phyloP scores from a whole-genome alignment of 2,888 invertebrate genomes.

The Steinernema scapterisci region DNA sequence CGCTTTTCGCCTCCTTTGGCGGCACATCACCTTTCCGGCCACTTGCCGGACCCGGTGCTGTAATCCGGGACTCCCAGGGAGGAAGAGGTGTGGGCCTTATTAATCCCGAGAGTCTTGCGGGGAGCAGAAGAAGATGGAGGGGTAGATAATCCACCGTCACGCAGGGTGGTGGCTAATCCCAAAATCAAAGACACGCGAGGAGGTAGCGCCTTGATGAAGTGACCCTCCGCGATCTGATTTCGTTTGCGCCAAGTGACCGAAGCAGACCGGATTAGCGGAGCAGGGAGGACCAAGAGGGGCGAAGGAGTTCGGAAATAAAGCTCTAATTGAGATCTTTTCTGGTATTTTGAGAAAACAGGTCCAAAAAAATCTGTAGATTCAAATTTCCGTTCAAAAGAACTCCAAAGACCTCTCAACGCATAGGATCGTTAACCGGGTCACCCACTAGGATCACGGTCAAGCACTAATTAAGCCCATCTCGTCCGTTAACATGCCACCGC shows the following conservation, averaged over 20 bases:
- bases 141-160: slow-evolving; percentile 25
- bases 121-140: not conserved
- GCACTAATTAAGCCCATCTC: too few species aligned
- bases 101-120: not conserved
- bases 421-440: too few species aligned
- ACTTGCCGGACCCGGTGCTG: slow-evolving; percentile 2
- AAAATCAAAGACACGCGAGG: slow-evolving; percentile 28
- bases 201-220: slow-evolving; percentile 30
- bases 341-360: too few species aligned
- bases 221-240: slow-evolving; percentile 25
- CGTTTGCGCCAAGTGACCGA: slow-evolving; percentile 30
- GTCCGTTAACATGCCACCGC: too few species aligned
- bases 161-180: slow-evolving; percentile 31
- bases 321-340: too few species aligned
- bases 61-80: not conserved
- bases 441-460: too few species aligned
- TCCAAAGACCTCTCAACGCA: too few species aligned
- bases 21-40: slow-evolving; percentile 11
- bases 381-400: too few species aligned
- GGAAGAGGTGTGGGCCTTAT: not conserved
- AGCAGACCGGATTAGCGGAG: slow-evolving; percentile 19
- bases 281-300: too few species aligned
- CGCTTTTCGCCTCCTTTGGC: slow-evolving; percentile 22
- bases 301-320: too few species aligned
- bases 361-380: too few species aligned